A percentile compares a stretch with the other conserved stretches of the same genome.
These are phyloP conservation scores for Percopsis transmontana DNA, from an alignment of 2,113 vertebrate genomes.

Conservation along the genomic window DNA sequence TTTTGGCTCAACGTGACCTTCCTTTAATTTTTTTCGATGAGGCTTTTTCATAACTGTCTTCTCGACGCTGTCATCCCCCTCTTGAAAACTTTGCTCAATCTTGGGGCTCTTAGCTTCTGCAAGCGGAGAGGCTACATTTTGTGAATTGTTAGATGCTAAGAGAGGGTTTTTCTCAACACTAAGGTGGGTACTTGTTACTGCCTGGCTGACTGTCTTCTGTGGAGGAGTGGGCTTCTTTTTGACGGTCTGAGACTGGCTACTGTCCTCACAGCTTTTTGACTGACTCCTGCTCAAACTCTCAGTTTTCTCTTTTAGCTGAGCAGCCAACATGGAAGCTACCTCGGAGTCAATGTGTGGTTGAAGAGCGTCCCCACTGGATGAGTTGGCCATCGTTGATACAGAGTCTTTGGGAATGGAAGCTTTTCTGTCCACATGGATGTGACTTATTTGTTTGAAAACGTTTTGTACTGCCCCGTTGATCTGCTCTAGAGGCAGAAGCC, in stretches of 20 bases:
- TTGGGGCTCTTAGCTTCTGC: slow-evolving; percentile 57
- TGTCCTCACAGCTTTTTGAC: slow-evolving; percentile 34
- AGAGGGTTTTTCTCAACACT: slow-evolving; percentile 49
- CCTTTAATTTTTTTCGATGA: slow-evolving; percentile 73
- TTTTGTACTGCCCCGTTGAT: slow-evolving; percentile 73
- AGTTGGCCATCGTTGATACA: slow-evolving; percentile 60
- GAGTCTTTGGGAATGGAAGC: slow-evolving; percentile 52
- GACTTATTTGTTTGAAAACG: slow-evolving; percentile 65
- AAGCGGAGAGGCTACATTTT: too few species aligned
- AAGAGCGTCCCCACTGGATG: slow-evolving; percentile 69
- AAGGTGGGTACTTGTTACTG: slow-evolving; percentile 30
- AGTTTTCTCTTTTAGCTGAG: slow-evolving; percentile 84
- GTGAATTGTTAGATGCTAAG: too few species aligned
- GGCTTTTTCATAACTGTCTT: slow-evolving; percentile 80
- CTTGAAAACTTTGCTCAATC: too few species aligned
- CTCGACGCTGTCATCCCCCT: slow-evolving; percentile 79
- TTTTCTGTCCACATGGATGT: slow-evolving; percentile 56
- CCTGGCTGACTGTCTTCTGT: slow-evolving; percentile 77
- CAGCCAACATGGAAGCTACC: slow-evolving; percentile 74
- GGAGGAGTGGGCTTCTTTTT: slow-evolving; percentile 83
- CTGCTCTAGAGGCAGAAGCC: slow-evolving; percentile 53
- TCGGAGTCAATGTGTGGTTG: slow-evolving; percentile 70
- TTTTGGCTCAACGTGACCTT: slow-evolving; percentile 65
- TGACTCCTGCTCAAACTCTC: slow-evolving; percentile 80
- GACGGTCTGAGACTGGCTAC: slow-evolving; percentile 52